These are phyloP conservation scores for Lithophane semibrunnea DNA, from an alignment of 2,888 invertebrate genomes.

Conservation along the genomic window DNA sequence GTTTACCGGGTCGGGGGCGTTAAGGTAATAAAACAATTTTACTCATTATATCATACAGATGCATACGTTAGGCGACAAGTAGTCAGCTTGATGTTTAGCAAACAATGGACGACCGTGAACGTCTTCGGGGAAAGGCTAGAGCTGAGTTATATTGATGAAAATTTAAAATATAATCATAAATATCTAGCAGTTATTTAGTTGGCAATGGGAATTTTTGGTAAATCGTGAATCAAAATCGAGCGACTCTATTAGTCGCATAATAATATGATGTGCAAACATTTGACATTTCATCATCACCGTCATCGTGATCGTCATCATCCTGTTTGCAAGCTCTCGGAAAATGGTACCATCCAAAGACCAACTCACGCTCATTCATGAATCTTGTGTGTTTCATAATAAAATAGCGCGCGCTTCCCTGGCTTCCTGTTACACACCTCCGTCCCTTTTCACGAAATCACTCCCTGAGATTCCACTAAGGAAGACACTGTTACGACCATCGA, in stretches of 20 bases:
- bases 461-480: not conserved
- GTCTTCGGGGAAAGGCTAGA: slow-evolving; percentile 30
- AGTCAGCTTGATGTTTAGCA: slow-evolving; percentile 56
- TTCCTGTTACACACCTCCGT: no score
- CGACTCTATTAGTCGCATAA: no score
- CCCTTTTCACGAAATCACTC: no score
- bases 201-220: not conserved
- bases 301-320: no score
- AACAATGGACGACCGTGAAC: slow-evolving; percentile 73
- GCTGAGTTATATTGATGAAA: slow-evolving; percentile 10
- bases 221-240: not conserved
- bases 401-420: no score
- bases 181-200: not conserved
- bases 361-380: no score
- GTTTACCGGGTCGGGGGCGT: slow-evolving; percentile 46
- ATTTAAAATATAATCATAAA: not conserved
- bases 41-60: slow-evolving; percentile 24
- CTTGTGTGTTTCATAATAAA: no score
- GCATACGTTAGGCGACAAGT: slow-evolving; percentile 29
- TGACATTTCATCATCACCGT: no score
- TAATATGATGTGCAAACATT: no score
- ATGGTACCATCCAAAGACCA: no score
- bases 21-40: slow-evolving; percentile 37
- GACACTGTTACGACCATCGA: not conserved
- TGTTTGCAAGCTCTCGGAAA: no score